phyloP scores from a whole-genome alignment of 2,888 invertebrate species.

The Odiellus spinosus region DNA sequence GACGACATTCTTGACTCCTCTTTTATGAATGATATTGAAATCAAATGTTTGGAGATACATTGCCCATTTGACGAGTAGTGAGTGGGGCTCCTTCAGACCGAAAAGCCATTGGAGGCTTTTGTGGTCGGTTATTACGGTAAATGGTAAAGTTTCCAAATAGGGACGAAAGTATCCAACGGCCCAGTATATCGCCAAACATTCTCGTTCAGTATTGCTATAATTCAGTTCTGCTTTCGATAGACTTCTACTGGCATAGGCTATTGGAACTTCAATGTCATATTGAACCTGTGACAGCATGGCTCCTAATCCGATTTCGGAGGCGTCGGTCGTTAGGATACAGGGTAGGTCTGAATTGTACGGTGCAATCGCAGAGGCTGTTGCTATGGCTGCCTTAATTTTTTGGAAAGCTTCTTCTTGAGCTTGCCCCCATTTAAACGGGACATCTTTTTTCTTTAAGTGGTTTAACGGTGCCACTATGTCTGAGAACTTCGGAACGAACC shows the following conservation, averaged over 20 bases:
- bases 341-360: slow-evolving; percentile 1
- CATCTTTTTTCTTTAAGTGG: no score
- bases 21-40: slow-evolving; percentile 27
- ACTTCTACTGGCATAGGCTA: slow-evolving; percentile 19
- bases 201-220: slow-evolving; percentile 31
- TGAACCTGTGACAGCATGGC: slow-evolving; percentile 21
- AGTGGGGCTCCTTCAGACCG: slow-evolving; percentile 28
- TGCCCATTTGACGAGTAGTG: slow-evolving; percentile 33
- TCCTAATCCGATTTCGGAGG: slow-evolving; percentile 19
- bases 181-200: slow-evolving; percentile 27
- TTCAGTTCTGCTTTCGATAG: slow-evolving; percentile 16
- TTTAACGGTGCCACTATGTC: no score
- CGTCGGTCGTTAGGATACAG: slow-evolving; percentile 22
- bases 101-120: no score
- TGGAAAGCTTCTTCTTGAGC: no score
- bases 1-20: slow-evolving; percentile 27
- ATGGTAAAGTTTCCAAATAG: slow-evolving; percentile 28
- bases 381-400: no score
- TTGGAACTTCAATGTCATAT: slow-evolving; percentile 10
- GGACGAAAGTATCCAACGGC: slow-evolving; percentile 29
- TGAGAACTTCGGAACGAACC: no score
- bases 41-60: slow-evolving; percentile 29
- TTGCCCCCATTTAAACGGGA: no score
- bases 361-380: no score
- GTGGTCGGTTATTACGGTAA: slow-evolving; percentile 30